Percentiles rank a stretch among this genome's conserved stretches.
phyloP scores from a whole-genome alignment of 2,797 vertebrate genomes.

The Hephaestus fuliginosus region DNA sequence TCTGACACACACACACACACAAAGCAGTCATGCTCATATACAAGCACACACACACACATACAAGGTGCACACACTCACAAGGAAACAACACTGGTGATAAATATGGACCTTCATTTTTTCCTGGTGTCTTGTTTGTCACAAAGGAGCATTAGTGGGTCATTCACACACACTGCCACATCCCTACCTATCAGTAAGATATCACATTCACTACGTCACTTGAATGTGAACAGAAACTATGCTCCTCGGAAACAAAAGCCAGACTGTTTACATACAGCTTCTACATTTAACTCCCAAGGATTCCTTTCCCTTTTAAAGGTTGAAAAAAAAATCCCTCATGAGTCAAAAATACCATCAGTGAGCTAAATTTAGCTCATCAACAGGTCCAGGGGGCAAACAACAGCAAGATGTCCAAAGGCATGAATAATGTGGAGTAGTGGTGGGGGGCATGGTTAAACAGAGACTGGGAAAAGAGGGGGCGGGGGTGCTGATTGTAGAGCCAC shows the following conservation, averaged over 20 bases:
- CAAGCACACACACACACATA: slow-evolving; percentile 21
- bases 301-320: slow-evolving; percentile 79
- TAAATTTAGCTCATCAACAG: slow-evolving; percentile 70
- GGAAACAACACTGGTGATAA: slow-evolving; percentile 17
- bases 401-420: slow-evolving; percentile 49
- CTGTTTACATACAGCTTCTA: slow-evolving; percentile 81
- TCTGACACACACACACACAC: slow-evolving; percentile 58
- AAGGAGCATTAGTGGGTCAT: slow-evolving; percentile 56
- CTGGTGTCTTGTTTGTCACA: slow-evolving; percentile 26
- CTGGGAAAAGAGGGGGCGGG: background rate
- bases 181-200: slow-evolving; percentile 68
- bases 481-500: slow-evolving; percentile 31
- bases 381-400: slow-evolving; percentile 41
- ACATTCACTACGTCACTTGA: slow-evolving; percentile 69
- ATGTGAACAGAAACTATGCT: slow-evolving; percentile 80
- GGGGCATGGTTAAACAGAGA: background rate
- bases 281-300: slow-evolving; percentile 74
- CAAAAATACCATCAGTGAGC: slow-evolving; percentile 55
- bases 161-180: slow-evolving; percentile 52
- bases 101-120: background rate
- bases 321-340: slow-evolving; percentile 57
- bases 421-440: slow-evolving; percentile 36
- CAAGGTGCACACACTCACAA: slow-evolving; percentile 2
- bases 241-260: slow-evolving; percentile 82
- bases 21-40: slow-evolving; percentile 37